A percentile compares a stretch with the other conserved stretches of the same genome.
Conservation (phyloP, 2,797 vertebrate species). For the Sardinella longiceps region DNA sequence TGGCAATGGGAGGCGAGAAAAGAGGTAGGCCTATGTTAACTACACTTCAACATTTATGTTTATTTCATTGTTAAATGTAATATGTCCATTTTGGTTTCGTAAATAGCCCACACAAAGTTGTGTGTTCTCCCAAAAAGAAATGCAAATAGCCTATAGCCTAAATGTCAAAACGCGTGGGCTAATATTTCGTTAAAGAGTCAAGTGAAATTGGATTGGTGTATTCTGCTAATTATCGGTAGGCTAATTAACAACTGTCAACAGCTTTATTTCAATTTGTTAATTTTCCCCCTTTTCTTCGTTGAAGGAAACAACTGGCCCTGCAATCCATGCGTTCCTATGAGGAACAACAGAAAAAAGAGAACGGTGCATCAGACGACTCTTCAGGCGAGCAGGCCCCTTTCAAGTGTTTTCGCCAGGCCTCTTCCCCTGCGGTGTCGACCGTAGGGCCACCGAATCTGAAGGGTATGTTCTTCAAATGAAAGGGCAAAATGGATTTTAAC, state of each 20-base stretch:
- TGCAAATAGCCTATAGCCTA: not conserved
- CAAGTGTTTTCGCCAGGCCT: slow-evolving; percentile 89
- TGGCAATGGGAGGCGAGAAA: slow-evolving; percentile 95
- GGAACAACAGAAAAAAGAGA: slow-evolving; percentile 94
- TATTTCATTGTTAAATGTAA: not conserved
- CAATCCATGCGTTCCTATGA: slow-evolving; percentile 95
- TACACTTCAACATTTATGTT: not conserved
- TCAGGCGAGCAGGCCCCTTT: slow-evolving; percentile 92
- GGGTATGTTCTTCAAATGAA: slow-evolving; percentile 70
- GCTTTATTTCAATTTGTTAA: not conserved
- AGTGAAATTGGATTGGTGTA: not conserved
- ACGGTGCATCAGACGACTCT: slow-evolving; percentile 91
- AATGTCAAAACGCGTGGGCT: not conserved
- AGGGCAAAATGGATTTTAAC: not conserved
- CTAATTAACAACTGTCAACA: not conserved
- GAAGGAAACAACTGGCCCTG: slow-evolving; percentile 94
- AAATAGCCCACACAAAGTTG: not conserved
- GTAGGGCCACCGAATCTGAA: slow-evolving; percentile 90
- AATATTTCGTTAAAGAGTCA: not conserved
- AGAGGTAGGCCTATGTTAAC: slow-evolving; percentile 77
- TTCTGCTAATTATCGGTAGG: not conserved
- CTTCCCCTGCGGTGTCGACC: slow-evolving; percentile 86
- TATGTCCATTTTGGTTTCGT: not conserved
- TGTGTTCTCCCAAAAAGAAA: not conserved
- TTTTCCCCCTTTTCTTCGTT: slow-evolving; percentile 40